Percentiles rank a stretch among this genome's conserved stretches.
These are phyloP conservation scores for Plebejus melissa DNA, from an alignment of 2,888 invertebrate species.

Conservation along the genomic window DNA sequence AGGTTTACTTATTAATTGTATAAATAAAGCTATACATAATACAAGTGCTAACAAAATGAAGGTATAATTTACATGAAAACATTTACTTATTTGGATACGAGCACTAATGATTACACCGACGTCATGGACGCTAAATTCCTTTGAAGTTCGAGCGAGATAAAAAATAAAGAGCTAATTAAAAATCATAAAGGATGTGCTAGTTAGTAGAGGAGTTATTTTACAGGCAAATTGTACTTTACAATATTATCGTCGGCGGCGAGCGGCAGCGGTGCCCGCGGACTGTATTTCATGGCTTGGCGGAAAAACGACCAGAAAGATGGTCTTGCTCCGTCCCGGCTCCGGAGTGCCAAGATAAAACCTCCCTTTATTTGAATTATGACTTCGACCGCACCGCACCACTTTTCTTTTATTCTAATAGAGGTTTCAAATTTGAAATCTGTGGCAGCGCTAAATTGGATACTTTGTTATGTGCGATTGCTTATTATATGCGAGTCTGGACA, in stretches of 20 bases:
- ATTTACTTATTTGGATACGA: neutral
- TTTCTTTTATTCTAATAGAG: conserved; percentile 20
- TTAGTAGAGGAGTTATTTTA: conserved; percentile 33
- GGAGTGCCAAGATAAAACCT: conserved; percentile 53
- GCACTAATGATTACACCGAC: conserved; percentile 14
- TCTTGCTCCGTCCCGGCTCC: conserved; percentile 46
- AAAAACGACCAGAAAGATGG: conserved; percentile 49
- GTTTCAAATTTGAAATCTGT: conserved; percentile 26
- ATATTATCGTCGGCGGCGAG: conserved; percentile 44
- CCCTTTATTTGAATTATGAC: conserved; percentile 55
- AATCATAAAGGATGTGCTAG: conserved; percentile 19
- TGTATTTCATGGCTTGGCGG: conserved; percentile 53
- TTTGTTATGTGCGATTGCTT: conserved; percentile 13
- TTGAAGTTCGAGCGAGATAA: conserved; percentile 13
- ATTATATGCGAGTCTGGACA: neutral
- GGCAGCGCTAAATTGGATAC: conserved; percentile 19
- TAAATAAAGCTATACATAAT: neutral
- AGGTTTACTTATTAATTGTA: neutral
- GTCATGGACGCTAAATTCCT: conserved; percentile 13
- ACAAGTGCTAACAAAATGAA: neutral
- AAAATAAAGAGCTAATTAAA: conserved; percentile 24
- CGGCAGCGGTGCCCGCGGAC: conserved; percentile 37
- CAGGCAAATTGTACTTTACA: conserved; percentile 54
- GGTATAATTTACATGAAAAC: neutral
- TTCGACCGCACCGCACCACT: conserved; percentile 29